Evolutionary conservation across 1,140 invertebrate species (phyloP), one percentile per base, ranked within the genome.

Genomic region (Metaphire vulgaris): DNA sequence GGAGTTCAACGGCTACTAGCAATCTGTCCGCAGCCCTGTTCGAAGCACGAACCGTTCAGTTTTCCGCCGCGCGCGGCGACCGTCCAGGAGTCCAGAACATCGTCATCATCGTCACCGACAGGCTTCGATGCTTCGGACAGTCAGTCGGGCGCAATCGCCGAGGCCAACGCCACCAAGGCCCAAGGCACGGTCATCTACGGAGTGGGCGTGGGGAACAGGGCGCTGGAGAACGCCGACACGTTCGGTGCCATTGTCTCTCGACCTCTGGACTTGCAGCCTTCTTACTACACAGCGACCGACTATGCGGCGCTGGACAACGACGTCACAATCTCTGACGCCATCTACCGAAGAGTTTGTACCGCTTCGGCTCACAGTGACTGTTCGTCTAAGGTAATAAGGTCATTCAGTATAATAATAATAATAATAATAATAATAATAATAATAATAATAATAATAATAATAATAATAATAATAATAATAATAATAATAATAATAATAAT

Each of bases 11-110:
- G n/a, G 33, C 1, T 12, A 29, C 15, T 14, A 2, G 32, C n/a
- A 41, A 41, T 30, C 72, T 73, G 1, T 41, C 32, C 16, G n/a
- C 33, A 21, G 72, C 16, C n/a, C 32, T 73, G 28, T 16, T 32
- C 1, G 33, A 33, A 41, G 69, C 56, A 34, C 31, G 77, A n/a
- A 33, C 33, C 26, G 33, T 32, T 65, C 67, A 71, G 67, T 78
- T 75, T 74, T 71, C 33, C 28, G 1, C 68, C 16, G 0, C 1
- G 14, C 30, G 34, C 33, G 74, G 77, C 33, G 74, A 78, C 68
- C 73, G 77, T 0, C 64, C 74, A 0, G 67, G 29, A 14, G 56
- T 56, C 15, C 28, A 65, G 26, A 75, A 78, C 69, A 65, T 78
- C 33, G 33, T 34, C 2, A 73, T 73, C 28, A 34, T 73, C 28